Conservation (phyloP, 2,888 invertebrate species). For the Folsomia manolachei region DNA sequence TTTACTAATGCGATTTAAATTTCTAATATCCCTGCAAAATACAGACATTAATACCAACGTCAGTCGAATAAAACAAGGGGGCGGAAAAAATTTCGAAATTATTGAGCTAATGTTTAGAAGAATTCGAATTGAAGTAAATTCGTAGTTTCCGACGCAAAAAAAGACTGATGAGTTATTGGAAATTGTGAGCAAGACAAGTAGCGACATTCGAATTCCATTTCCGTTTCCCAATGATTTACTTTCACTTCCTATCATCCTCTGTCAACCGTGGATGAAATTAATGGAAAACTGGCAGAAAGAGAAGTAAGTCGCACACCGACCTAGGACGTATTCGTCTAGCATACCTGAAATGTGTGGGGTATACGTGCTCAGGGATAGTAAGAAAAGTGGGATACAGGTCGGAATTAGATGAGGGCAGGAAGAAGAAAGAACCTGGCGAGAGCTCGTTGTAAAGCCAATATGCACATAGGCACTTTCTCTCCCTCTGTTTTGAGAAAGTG, state of each 20-base stretch:
- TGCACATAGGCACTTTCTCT: no score
- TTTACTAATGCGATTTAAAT: no score
- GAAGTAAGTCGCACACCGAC: no score
- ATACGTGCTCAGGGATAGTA: no score
- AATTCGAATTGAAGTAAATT: no score
- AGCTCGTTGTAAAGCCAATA: neutral
- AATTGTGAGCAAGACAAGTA: neutral
- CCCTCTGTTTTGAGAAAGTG: neutral
- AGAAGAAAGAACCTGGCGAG: conserved; percentile 3
- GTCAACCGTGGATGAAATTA: conserved; percentile 21
- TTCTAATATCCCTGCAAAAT: no score
- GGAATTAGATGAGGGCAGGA: neutral
- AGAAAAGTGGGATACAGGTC: neutral
- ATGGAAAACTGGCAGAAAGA: neutral
- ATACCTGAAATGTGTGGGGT: neutral
- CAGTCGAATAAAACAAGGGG: no score
- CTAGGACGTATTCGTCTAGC: neutral
- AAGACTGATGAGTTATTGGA: conserved; percentile 15
- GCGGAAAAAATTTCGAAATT: no score
- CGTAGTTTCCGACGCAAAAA: no score
- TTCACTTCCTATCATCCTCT: conserved; percentile 23
- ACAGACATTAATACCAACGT: no score
- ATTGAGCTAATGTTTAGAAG: no score
- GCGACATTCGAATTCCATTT: conserved; percentile 31
- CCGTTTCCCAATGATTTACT: conserved; percentile 35